Evolutionary conservation across 2,797 vertebrate species (phyloP).

Genomic region (Silurus lanzhouensis): DNA sequence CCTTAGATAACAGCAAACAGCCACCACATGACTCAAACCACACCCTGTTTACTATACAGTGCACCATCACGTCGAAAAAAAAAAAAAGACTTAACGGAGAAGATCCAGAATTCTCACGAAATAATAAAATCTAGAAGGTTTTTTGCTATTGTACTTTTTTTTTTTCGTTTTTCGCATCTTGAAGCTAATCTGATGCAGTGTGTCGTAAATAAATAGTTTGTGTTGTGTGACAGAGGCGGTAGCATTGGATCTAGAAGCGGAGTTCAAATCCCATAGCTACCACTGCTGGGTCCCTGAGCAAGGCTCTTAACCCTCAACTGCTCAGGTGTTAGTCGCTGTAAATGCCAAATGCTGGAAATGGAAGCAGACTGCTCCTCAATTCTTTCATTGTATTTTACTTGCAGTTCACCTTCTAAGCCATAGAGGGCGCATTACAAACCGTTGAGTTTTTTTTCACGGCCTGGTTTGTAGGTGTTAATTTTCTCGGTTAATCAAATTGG

Average conservation of each 20-base stretch:
- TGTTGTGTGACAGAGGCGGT: too few relatives aligned
- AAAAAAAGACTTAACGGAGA: background rate
- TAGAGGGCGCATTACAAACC: background rate
- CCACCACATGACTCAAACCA: slow-evolving; percentile 36
- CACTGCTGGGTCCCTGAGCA: too few relatives aligned
- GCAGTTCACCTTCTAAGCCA: background rate
- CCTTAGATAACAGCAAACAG: slow-evolving; percentile 37
- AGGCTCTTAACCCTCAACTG: too few relatives aligned
- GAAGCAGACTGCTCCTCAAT: background rate
- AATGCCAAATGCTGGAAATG: too few relatives aligned
- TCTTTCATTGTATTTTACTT: background rate
- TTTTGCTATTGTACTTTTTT: background rate
- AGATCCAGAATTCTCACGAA: background rate
- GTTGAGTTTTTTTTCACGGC: background rate
- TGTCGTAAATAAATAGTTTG: too few relatives aligned
- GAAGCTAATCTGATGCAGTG: background rate
- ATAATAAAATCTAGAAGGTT: background rate
- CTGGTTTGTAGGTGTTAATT: too few relatives aligned
- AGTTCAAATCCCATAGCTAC: too few relatives aligned
- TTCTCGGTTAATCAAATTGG: too few relatives aligned
- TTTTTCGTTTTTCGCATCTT: background rate
- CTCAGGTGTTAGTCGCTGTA: too few relatives aligned
- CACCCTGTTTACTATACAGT: slow-evolving; percentile 26
- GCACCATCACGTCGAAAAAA: background rate
- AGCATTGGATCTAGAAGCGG: too few relatives aligned